phyloP scores from a whole-genome alignment of 2,797 vertebrate genomes.

The Psittacula derbiana region DNA sequence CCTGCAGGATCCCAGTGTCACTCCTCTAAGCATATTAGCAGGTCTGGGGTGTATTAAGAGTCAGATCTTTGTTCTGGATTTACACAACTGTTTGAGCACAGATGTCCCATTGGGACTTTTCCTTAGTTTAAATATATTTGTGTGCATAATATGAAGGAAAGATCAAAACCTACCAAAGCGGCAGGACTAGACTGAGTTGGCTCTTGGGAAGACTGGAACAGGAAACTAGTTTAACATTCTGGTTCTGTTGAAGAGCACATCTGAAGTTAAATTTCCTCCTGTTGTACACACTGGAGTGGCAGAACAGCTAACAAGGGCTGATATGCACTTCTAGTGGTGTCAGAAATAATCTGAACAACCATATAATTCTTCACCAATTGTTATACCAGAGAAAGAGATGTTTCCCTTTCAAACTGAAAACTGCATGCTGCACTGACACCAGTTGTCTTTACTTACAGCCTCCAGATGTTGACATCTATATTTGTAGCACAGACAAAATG shows the following conservation, averaged over 20 bases:
- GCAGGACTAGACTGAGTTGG: neutral
- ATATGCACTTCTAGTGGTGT: neutral
- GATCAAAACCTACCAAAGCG: neutral
- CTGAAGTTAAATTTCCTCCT: neutral
- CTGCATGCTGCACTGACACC: neutral
- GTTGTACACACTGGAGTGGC: neutral
- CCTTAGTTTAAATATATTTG: neutral
- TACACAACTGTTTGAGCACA: neutral
- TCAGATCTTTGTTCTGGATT: neutral
- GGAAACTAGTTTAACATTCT: neutral
- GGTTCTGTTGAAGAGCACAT: neutral
- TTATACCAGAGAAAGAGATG: neutral
- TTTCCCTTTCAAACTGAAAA: neutral
- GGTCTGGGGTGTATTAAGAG: neutral
- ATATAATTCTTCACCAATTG: neutral
- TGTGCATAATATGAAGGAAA: neutral
- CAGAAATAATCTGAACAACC: neutral
- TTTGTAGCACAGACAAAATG: neutral
- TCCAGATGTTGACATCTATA: neutral
- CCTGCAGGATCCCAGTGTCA: neutral
- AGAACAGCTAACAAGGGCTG: neutral
- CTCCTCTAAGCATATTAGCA: neutral
- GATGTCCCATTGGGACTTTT: neutral
- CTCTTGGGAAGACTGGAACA: neutral
- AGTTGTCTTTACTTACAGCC: neutral